Percentiles rank a stretch among this genome's conserved stretches.
Evolutionary conservation across 1,140 invertebrate species (phyloP).

Genomic region (Aphaenogaster rudis): DNA sequence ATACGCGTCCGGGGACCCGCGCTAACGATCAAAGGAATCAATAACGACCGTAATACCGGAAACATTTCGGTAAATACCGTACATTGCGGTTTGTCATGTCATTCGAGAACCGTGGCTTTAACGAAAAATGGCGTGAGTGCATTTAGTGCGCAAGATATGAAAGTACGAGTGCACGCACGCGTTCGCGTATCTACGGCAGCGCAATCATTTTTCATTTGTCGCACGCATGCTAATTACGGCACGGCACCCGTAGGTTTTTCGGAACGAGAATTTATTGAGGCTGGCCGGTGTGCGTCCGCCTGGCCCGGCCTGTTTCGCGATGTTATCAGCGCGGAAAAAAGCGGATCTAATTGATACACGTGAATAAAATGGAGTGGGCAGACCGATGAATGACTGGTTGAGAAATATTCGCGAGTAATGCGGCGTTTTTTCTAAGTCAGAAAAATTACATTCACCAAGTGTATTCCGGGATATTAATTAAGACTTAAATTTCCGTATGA

Average conservation of each 20-base stretch:
- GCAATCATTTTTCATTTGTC: slow-evolving; percentile 60
- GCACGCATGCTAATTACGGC: slow-evolving; percentile 55
- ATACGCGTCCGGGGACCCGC: background rate
- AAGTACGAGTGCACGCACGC: slow-evolving; percentile 7
- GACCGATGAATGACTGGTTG: slow-evolving; percentile 30
- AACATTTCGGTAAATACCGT: slow-evolving; percentile 19
- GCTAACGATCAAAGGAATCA: slow-evolving; percentile 2
- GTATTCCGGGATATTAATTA: background rate
- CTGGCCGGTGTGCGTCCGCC: background rate
- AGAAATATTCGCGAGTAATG: slow-evolving; percentile 11
- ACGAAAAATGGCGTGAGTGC: slow-evolving; percentile 47
- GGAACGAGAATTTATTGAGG: slow-evolving; percentile 58
- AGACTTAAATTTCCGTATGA: background rate
- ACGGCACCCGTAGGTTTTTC: slow-evolving; percentile 42
- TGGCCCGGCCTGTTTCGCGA: slow-evolving; percentile 6
- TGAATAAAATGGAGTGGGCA: background rate
- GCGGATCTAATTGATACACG: slow-evolving; percentile 55
- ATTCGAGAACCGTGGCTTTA: background rate
- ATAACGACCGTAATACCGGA: background rate
- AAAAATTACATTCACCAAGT: slow-evolving; percentile 2
- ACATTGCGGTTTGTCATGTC: slow-evolving; percentile 32
- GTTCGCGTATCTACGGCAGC: slow-evolving; percentile 28
- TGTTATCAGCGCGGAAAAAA: slow-evolving; percentile 43
- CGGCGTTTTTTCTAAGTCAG: background rate
- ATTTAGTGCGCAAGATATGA: slow-evolving; percentile 36